phyloP scores from a whole-genome alignment of 2,797 vertebrate genomes.

The Tiaroga cobitis region DNA sequence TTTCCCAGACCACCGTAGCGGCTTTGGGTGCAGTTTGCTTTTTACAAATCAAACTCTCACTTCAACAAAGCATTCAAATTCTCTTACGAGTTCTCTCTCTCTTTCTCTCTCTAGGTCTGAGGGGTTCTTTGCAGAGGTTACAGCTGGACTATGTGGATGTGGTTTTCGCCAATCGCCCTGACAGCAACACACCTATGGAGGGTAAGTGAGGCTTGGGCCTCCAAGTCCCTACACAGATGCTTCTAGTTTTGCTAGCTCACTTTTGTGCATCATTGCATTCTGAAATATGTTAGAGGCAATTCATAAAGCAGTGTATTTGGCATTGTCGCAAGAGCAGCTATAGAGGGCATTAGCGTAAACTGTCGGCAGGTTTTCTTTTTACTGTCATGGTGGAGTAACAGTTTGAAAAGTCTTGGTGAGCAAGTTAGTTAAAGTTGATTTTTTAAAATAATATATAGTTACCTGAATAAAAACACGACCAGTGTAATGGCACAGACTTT shows the following conservation, averaged over 20 bases:
- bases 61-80: background rate
- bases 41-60: background rate
- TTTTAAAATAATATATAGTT: no score
- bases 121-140: constrained; percentile 94
- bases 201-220: constrained; percentile 78
- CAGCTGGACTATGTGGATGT: constrained; percentile 98
- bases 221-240: background rate
- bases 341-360: background rate
- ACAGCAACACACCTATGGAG: constrained; percentile 98
- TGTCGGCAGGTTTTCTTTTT: background rate
- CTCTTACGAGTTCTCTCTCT: background rate
- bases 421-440: background rate
- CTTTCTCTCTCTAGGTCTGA: constrained; percentile 80
- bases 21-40: background rate
- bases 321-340: background rate
- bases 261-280: background rate
- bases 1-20: background rate
- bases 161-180: constrained; percentile 96
- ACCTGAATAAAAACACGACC: background rate
- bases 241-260: background rate
- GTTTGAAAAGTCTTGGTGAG: background rate
- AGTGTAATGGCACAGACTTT: background rate
- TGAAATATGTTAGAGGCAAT: background rate
- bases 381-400: background rate
- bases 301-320: background rate